These are phyloP conservation scores for Ptychoptera contaminata DNA, from an alignment of 2,888 invertebrate species.

Conservation along the genomic window DNA sequence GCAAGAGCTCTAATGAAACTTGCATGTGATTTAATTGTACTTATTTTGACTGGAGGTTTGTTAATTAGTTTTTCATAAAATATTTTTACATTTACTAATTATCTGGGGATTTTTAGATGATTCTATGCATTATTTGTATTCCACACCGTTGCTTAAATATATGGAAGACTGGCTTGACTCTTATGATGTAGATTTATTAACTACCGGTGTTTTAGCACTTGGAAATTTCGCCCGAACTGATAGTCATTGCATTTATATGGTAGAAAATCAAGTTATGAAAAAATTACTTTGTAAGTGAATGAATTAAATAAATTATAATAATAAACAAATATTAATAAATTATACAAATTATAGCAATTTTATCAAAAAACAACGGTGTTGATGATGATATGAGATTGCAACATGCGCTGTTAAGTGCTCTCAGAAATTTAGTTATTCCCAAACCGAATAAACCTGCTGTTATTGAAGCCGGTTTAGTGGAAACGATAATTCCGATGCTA, in stretches of 20 bases:
- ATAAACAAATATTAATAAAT: not conserved
- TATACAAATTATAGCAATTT: conserved; percentile 23
- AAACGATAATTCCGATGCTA: conserved; percentile 54
- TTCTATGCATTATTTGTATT: conserved; percentile 73
- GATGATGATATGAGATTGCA: conserved; percentile 41
- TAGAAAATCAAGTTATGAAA: conserved; percentile 57
- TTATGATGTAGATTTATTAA: conserved; percentile 54
- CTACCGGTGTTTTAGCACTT: conserved; percentile 70
- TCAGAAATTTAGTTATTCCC: conserved; percentile 62
- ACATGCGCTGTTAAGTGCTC: conserved; percentile 42
- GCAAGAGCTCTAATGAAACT: conserved; percentile 57
- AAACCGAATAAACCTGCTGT: conserved; percentile 57
- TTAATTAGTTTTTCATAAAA: conserved; percentile 6
- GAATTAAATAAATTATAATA: not conserved
- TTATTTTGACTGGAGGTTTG: conserved; percentile 71
- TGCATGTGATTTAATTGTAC: conserved; percentile 72
- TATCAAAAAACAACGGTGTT: conserved; percentile 39
- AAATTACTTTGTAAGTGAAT: conserved; percentile 41
- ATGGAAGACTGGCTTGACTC: conserved; percentile 66
- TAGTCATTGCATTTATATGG: conserved; percentile 69
- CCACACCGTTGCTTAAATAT: conserved; percentile 47
- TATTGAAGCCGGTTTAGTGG: conserved; percentile 54
- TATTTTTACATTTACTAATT: not conserved
- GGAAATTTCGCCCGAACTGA: conserved; percentile 85
- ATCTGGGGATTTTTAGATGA: conserved; percentile 42